Conservation (phyloP, 2,888 invertebrate species). For the Athetis lepigone region DNA sequence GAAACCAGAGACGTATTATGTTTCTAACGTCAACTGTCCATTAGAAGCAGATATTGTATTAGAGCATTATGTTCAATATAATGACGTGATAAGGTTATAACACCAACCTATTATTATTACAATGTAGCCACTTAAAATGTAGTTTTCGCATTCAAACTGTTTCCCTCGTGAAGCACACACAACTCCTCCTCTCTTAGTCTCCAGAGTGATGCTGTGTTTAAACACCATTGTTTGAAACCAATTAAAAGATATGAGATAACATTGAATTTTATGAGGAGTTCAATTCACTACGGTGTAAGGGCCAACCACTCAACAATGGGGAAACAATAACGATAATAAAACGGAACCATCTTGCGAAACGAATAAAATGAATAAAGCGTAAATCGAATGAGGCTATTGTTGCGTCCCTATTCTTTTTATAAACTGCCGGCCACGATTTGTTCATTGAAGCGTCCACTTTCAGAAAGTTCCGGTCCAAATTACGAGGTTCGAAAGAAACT, state of each 20-base stretch:
- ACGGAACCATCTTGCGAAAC: constrained; percentile 66
- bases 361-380: constrained; percentile 73
- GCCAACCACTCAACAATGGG: constrained; percentile 67
- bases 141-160: constrained; percentile 10
- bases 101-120: constrained; percentile 10
- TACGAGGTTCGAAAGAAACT: constrained; percentile 78
- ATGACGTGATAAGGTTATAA: constrained; percentile 9
- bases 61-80: constrained; percentile 33
- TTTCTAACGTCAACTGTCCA: constrained; percentile 35
- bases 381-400: constrained; percentile 83
- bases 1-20: constrained; percentile 37
- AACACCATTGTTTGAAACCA: constrained; percentile 41
- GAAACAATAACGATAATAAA: constrained; percentile 76
- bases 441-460: constrained; percentile 74
- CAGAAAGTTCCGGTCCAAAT: constrained; percentile 78
- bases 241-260: constrained; percentile 61
- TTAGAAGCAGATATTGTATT: constrained; percentile 27
- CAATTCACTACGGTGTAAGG: constrained; percentile 61
- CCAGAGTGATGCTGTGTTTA: background rate
- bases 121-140: background rate
- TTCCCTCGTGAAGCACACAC: background rate
- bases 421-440: constrained; percentile 77
- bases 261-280: constrained; percentile 62
- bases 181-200: background rate
- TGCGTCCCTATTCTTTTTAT: constrained; percentile 76